Percentiles rank a stretch among this genome's conserved stretches.
phyloP scores from a whole-genome alignment of 2,113 vertebrate genomes.

The Pseudopodoces humilis region DNA sequence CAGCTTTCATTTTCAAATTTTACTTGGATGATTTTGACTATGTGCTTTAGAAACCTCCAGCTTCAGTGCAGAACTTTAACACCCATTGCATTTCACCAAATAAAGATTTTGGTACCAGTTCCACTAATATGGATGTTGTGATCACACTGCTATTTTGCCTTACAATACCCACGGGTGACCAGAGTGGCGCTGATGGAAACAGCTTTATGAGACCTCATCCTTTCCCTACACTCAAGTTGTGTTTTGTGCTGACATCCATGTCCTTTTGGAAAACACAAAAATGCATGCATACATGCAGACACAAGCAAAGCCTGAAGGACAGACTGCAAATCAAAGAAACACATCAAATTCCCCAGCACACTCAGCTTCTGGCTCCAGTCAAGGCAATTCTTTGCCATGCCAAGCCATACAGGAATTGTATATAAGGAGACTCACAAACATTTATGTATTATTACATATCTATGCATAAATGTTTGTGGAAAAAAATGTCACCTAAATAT shows the following conservation, averaged over 20 bases:
- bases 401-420: neutral
- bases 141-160: neutral
- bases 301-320: neutral
- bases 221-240: neutral
- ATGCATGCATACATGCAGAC: accelerated
- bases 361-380: neutral
- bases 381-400: neutral
- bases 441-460: neutral
- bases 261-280: neutral
- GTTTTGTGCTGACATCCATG: neutral
- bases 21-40: neutral
- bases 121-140: neutral
- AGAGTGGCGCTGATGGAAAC: neutral
- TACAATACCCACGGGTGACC: neutral
- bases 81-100: neutral
- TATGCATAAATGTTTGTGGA: neutral
- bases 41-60: neutral
- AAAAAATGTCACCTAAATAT: neutral
- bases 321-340: neutral
- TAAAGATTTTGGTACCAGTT: neutral
- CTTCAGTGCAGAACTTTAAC: neutral
- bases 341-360: neutral
- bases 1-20: neutral
- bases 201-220: neutral
- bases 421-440: neutral